Conservation (phyloP, 2,113 vertebrate species). For the Myrmophylax atrothorax region DNA sequence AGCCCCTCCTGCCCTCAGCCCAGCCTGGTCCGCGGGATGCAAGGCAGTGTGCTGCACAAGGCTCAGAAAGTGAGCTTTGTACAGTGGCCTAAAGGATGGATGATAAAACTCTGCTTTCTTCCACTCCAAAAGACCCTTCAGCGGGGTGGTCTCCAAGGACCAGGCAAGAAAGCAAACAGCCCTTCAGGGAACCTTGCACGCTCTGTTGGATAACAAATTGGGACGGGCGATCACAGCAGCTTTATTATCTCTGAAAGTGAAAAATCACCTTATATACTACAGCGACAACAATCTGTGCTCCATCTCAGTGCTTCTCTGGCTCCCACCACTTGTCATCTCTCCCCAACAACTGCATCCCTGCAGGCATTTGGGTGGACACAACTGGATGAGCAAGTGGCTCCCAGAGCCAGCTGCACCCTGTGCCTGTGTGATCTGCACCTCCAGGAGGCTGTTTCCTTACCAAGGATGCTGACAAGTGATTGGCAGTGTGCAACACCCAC, state of each 20-base stretch:
- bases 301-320: neutral
- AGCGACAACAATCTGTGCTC: neutral
- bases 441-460: neutral
- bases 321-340: neutral
- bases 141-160: neutral
- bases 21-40: fast-evolving
- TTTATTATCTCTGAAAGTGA: neutral
- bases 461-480: neutral
- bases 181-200: neutral
- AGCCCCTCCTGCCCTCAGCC: neutral
- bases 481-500: neutral
- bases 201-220: neutral
- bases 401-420: neutral
- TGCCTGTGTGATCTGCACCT: neutral
- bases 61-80: neutral
- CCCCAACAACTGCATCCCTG: neutral
- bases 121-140: neutral
- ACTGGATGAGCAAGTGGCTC: fast-evolving
- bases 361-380: neutral
- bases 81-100: neutral
- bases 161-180: neutral
- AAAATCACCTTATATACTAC: neutral
- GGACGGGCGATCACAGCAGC: neutral
- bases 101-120: neutral
- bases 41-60: neutral